A percentile compares a stretch with the other conserved stretches of the same genome.
phyloP scores from a whole-genome alignment of 2,797 vertebrate genomes.

The Hemitrygon akajei region DNA sequence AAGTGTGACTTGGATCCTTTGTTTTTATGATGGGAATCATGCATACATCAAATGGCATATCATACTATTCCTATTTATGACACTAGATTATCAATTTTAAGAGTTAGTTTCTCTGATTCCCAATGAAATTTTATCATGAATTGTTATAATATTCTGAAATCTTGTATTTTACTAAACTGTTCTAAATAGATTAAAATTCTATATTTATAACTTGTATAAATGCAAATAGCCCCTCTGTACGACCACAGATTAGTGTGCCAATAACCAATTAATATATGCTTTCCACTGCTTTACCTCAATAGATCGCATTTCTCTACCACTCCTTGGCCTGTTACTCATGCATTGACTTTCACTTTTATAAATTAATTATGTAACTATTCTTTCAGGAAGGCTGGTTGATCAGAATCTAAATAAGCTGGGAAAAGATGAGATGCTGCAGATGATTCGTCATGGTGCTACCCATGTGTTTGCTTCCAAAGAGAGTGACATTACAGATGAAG shows the following conservation, averaged over 20 bases:
- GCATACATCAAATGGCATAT: background rate
- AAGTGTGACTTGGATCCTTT: background rate
- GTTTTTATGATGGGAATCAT: background rate
- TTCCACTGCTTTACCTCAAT: background rate
- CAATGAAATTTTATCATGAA: background rate
- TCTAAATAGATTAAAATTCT: background rate
- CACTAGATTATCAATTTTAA: background rate
- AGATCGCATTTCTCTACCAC: background rate
- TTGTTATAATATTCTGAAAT: background rate
- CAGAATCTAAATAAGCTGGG: conserved; percentile 92
- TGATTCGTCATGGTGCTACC: conserved; percentile 94
- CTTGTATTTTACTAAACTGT: background rate
- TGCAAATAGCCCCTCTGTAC: background rate
- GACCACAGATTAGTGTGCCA: background rate
- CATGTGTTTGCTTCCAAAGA: conserved; percentile 97
- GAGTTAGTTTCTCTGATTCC: background rate
- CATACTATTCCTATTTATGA: too few relatives aligned
- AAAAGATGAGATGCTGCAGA: conserved; percentile 98
- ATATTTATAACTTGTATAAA: background rate
- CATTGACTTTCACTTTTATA: background rate
- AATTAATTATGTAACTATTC: background rate
- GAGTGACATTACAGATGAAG: conserved; percentile 96
- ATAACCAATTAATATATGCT: background rate
- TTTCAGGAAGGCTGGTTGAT: conserved; percentile 84
- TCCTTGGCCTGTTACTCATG: background rate